A percentile compares a stretch with the other conserved stretches of the same genome.
Conservation (phyloP, 2,888 invertebrate species). For the Nephrotoma appendiculata region DNA sequence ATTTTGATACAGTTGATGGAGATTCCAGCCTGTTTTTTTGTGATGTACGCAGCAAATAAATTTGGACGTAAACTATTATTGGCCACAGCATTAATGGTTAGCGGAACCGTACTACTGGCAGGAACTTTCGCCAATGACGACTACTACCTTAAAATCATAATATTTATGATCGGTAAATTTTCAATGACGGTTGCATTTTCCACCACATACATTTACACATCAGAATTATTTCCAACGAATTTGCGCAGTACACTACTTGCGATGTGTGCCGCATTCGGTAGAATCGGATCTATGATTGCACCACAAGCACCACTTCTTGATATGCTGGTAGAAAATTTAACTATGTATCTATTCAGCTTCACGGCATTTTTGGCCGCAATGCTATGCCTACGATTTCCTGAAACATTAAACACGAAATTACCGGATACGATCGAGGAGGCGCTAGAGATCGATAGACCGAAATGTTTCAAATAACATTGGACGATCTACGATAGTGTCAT, state of each 20-base stretch:
- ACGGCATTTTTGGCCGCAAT: conserved; percentile 36
- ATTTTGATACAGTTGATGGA: conserved; percentile 42
- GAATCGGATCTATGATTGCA: conserved; percentile 53
- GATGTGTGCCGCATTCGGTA: conserved; percentile 52
- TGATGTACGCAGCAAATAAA: conserved; percentile 45
- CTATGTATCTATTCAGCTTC: conserved; percentile 38
- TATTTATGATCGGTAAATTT: conserved; percentile 47
- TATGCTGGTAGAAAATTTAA: conserved; percentile 19
- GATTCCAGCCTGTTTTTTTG: conserved; percentile 55
- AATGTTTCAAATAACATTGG: neutral
- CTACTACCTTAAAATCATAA: conserved; percentile 14
- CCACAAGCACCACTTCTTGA: conserved; percentile 50
- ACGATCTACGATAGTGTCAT: too few species aligned
- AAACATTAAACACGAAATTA: conserved; percentile 38
- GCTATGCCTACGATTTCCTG: conserved; percentile 39
- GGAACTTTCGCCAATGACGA: conserved; percentile 22
- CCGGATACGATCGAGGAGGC: conserved; percentile 42
- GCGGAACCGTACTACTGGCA: conserved; percentile 28
- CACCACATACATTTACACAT: conserved; percentile 50
- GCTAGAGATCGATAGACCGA: conserved; percentile 22
- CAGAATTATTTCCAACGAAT: conserved; percentile 57
- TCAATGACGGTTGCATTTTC: conserved; percentile 51
- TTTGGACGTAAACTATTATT: conserved; percentile 46
- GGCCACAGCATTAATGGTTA: conserved; percentile 40
- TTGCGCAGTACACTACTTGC: conserved; percentile 49